Evolutionary conservation across 2,113 vertebrate genomes (phyloP).

Genomic region (Alethe castanea): DNA sequence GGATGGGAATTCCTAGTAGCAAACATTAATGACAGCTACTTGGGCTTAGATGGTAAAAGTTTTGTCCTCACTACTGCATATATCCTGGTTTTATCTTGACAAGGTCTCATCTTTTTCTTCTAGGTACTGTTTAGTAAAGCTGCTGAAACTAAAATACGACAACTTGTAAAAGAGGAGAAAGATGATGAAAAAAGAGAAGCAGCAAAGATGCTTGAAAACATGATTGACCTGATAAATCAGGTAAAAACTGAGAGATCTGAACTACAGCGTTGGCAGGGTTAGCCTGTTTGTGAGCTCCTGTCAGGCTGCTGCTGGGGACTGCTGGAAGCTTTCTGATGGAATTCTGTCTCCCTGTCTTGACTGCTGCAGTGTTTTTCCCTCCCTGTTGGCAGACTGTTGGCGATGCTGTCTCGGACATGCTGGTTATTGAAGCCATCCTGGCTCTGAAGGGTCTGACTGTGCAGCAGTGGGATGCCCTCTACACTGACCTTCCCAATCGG

Average conservation of each 20-base stretch:
- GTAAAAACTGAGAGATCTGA: slow-evolving; percentile 61
- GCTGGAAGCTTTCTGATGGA: neutral
- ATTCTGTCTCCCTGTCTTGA: neutral
- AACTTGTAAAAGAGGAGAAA: slow-evolving; percentile 71
- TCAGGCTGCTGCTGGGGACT: neutral
- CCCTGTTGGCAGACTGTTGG: slow-evolving; percentile 82
- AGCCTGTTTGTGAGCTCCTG: neutral
- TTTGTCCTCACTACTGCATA: neutral
- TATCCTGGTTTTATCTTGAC: neutral
- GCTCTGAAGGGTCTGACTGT: slow-evolving; percentile 82
- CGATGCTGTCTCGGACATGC: slow-evolving; percentile 92
- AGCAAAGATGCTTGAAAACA: slow-evolving; percentile 81
- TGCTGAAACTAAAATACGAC: slow-evolving; percentile 84
- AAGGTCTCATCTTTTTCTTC: neutral
- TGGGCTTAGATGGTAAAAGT: neutral
- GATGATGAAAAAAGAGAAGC: slow-evolving; percentile 77
- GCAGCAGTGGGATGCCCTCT: slow-evolving; percentile 90
- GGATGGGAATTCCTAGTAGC: neutral
- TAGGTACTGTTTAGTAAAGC: slow-evolving; percentile 90
- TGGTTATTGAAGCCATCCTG: slow-evolving; percentile 90
- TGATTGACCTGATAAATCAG: slow-evolving; percentile 90
- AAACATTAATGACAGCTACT: neutral
- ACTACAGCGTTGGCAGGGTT: neutral
- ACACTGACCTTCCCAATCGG: slow-evolving; percentile 88
- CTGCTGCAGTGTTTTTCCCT: neutral